phyloP scores from a whole-genome alignment of 2,888 invertebrate genomes.

The Bembecia ichneumoniformis region DNA sequence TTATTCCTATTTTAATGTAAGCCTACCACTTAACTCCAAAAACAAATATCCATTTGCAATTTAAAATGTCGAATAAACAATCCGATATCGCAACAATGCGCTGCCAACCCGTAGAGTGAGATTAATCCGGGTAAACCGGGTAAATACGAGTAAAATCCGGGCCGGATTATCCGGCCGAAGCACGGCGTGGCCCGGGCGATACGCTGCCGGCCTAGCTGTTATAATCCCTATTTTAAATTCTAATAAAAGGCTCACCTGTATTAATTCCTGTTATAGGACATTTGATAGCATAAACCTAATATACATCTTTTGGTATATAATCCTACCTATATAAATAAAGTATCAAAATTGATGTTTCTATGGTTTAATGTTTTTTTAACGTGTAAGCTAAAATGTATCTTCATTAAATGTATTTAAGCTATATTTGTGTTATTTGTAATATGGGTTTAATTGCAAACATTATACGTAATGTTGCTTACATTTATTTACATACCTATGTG shows the following conservation, averaged over 20 bases:
- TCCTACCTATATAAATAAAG: too few species aligned
- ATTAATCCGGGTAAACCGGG: slow-evolving; percentile 50
- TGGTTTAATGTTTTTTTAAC: too few species aligned
- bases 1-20: neutral
- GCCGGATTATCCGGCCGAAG: slow-evolving; percentile 29
- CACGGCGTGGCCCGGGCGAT: slow-evolving; percentile 41
- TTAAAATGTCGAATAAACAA: slow-evolving; percentile 60
- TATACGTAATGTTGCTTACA: too few species aligned
- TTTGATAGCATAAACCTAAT: neutral
- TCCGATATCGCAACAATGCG: slow-evolving; percentile 55
- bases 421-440: too few species aligned
- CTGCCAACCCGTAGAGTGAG: slow-evolving; percentile 34
- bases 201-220: slow-evolving; percentile 49
- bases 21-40: neutral
- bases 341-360: too few species aligned
- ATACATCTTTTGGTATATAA: neutral
- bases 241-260: slow-evolving; percentile 59
- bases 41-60: slow-evolving; percentile 32
- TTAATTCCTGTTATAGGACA: slow-evolving; percentile 23
- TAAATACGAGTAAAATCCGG: slow-evolving; percentile 36
- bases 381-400: too few species aligned
- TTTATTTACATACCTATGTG: too few species aligned
- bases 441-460: too few species aligned
- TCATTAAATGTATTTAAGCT: too few species aligned
- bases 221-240: slow-evolving; percentile 69